phyloP scores from a whole-genome alignment of 2,113 vertebrate genomes.

The Rhinolophus ferrumequinum region DNA sequence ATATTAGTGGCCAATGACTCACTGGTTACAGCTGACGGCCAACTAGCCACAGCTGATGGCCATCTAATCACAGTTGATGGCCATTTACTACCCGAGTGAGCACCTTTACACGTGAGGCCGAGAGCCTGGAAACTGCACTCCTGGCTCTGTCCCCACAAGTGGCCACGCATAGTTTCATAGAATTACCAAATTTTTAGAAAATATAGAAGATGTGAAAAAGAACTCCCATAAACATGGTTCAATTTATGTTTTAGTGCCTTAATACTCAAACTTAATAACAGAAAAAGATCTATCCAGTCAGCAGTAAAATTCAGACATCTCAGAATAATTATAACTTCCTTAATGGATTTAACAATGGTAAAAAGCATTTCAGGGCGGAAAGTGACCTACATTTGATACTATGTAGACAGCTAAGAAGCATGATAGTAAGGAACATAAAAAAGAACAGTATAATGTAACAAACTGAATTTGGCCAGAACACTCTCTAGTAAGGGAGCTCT shows the following conservation, averaged over 20 bases:
- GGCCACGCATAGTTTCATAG: neutral
- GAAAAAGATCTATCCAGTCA: neutral
- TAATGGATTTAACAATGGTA: neutral
- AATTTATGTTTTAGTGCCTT: neutral
- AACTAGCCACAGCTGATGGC: too few relatives aligned
- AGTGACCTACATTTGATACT: neutral
- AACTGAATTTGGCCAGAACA: conserved; percentile 13
- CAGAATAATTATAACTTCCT: conserved; percentile 47
- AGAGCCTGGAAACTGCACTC: too few relatives aligned
- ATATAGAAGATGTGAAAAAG: neutral
- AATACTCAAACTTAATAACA: neutral
- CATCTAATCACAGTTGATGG: too few relatives aligned
- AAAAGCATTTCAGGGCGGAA: conserved; percentile 31
- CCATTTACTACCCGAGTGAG: too few relatives aligned
- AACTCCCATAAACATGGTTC: neutral
- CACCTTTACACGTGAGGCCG: too few relatives aligned
- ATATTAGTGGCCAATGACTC: too few relatives aligned
- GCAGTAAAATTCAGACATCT: conserved; percentile 20
- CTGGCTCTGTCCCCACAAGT: too few relatives aligned
- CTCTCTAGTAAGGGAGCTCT: neutral
- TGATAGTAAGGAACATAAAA: neutral
- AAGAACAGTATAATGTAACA: neutral
- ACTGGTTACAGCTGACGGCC: too few relatives aligned
- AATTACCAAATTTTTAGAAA: neutral
- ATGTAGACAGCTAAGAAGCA: neutral